phyloP scores from a whole-genome alignment of 2,888 invertebrate species.

The Lithophane leautieri region DNA sequence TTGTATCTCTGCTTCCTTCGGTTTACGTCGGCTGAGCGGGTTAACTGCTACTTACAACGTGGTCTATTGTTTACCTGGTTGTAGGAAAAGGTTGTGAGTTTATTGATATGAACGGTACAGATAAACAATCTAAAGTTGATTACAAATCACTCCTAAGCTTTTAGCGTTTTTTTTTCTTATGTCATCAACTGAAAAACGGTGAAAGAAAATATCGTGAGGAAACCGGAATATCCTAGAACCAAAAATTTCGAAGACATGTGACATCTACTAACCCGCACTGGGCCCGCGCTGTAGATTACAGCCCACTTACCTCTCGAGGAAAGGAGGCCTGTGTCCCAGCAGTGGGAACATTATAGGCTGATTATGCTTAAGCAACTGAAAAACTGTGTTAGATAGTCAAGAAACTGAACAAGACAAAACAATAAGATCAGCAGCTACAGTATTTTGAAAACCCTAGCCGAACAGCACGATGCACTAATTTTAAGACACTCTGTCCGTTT shows the following conservation, averaged over 20 bases:
- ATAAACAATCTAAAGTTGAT: not conserved
- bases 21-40: constrained; percentile 73
- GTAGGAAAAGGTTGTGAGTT: constrained; percentile 20
- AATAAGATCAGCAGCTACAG: not conserved
- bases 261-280: too few species aligned
- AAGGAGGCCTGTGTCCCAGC: too few species aligned
- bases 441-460: not conserved
- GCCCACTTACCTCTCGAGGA: too few species aligned
- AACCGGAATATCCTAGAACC: too few species aligned
- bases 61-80: constrained; percentile 59
- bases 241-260: too few species aligned
- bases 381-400: not conserved
- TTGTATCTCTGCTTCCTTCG: constrained; percentile 70
- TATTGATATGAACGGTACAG: not conserved
- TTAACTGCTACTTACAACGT: constrained; percentile 72
- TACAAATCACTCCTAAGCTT: not conserved
- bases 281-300: too few species aligned
- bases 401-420: not conserved
- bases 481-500: too few species aligned
- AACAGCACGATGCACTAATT: too few species aligned
- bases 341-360: too few species aligned
- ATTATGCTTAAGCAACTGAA: too few species aligned
- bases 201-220: too few species aligned
- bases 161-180: not conserved
- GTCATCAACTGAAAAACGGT: not conserved